phyloP scores from a whole-genome alignment of 2,113 vertebrate species.

The Bos indicus region DNA sequence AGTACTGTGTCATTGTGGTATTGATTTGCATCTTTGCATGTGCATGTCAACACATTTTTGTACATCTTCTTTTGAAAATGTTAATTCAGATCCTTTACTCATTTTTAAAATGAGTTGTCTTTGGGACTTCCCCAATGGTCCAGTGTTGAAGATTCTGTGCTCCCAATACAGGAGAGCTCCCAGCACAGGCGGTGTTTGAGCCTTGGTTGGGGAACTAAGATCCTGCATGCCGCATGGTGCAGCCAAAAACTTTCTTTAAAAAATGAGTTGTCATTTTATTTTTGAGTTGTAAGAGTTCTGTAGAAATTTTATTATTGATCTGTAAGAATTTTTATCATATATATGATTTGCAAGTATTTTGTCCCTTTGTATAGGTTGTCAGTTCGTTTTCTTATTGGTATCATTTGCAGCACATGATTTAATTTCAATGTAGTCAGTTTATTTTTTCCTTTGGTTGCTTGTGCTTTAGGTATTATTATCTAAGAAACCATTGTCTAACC shows the following conservation, averaged over 20 bases:
- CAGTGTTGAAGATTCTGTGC: neutral
- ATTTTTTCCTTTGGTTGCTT: neutral
- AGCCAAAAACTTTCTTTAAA: neutral
- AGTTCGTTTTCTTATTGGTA: conserved; percentile 7
- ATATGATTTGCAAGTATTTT: conserved; percentile 15
- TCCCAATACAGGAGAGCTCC: neutral
- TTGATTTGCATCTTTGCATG: conserved; percentile 20
- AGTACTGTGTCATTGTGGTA: neutral
- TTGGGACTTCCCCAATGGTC: neutral
- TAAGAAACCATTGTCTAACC: neutral
- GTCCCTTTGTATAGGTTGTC: conserved; percentile 9
- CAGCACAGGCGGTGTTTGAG: neutral
- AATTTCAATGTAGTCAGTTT: neutral
- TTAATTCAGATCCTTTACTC: neutral
- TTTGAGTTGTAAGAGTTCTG: neutral
- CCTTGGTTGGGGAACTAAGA: neutral
- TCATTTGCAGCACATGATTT: neutral
- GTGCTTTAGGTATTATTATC: neutral
- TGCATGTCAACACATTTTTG: neutral
- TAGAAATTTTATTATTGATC: neutral
- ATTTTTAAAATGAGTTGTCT: neutral
- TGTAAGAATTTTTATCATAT: neutral
- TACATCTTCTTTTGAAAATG: conserved; percentile 3
- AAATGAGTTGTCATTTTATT: neutral
- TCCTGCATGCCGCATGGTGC: neutral